Evolutionary conservation across 1,140 invertebrate species (phyloP).

Genomic region (Aporrectodea caliginosa): DNA sequence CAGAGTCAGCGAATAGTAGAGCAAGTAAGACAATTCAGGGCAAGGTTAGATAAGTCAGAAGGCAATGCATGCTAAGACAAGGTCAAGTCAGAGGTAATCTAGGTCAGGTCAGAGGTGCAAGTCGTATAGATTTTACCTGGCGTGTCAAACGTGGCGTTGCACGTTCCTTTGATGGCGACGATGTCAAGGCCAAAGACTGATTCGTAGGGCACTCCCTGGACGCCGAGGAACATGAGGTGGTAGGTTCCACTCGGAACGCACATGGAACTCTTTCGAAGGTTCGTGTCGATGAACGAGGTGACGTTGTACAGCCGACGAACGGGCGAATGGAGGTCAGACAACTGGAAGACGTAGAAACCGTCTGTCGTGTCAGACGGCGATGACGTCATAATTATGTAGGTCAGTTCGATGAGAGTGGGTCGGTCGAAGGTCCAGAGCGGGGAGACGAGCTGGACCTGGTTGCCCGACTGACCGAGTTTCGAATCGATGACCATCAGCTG

Average conservation of each 20-base stretch:
- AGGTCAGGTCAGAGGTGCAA: no score
- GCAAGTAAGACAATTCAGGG: no score
- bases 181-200: slow-evolving; percentile 9
- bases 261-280: neutral
- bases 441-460: slow-evolving; percentile 17
- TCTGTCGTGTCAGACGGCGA: neutral
- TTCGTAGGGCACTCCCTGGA: slow-evolving; percentile 21
- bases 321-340: slow-evolving; percentile 3
- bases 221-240: slow-evolving; percentile 19
- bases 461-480: slow-evolving; percentile 11
- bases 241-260: slow-evolving; percentile 7
- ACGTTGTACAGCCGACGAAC: neutral
- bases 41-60: no score
- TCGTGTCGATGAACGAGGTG: neutral
- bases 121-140: neutral
- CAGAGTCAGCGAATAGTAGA: no score
- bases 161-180: neutral
- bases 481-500: slow-evolving; percentile 21
- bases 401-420: neutral
- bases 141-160: neutral
- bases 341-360: slow-evolving; percentile 6
- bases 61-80: no score
- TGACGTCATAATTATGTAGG: slow-evolving; percentile 12
- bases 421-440: slow-evolving; percentile 7
- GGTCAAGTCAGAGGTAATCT: no score